Percentiles rank a stretch among this genome's conserved stretches.
phyloP scores from a whole-genome alignment of 1,140 invertebrate genomes.

The Mizuhopecten yessoensis region DNA sequence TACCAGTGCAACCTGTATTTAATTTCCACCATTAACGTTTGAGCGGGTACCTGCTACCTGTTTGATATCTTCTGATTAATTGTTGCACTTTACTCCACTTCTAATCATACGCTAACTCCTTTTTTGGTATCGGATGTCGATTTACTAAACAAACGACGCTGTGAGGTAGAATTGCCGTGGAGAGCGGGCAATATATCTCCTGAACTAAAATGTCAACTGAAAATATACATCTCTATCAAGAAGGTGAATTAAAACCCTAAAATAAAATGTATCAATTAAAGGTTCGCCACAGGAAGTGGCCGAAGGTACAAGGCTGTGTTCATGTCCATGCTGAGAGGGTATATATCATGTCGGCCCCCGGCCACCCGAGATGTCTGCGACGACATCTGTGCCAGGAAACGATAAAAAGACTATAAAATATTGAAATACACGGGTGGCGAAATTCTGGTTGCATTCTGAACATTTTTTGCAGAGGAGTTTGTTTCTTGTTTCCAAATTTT shows the following conservation, averaged over 20 bases:
- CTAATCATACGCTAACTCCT: constrained; percentile 11
- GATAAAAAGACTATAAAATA: constrained; percentile 30
- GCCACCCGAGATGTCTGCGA: background rate
- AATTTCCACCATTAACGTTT: constrained; percentile 29
- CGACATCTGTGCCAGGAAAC: background rate
- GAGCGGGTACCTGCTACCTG: background rate
- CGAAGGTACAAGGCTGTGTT: constrained; percentile 30
- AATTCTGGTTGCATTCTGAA: background rate
- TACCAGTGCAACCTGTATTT: constrained; percentile 24
- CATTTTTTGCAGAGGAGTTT: background rate
- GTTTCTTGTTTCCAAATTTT: too few relatives aligned
- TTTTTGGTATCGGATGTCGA: constrained; percentile 9
- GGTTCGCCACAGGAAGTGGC: background rate
- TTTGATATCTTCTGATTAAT: constrained; percentile 15
- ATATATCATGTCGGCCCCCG: background rate
- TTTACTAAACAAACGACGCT: constrained; percentile 12
- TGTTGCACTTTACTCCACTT: constrained; percentile 30
- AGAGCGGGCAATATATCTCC: constrained; percentile 14
- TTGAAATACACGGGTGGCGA: background rate
- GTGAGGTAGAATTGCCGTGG: background rate
- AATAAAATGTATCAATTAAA: constrained; percentile 40
- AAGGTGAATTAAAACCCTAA: constrained; percentile 19
- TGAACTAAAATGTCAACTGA: background rate
- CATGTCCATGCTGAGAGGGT: background rate
- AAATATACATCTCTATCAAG: constrained; percentile 13